Base-by-base conservation (phyloP, 2,888 invertebrate species). In the Trissolcus brochymenae region DNA sequence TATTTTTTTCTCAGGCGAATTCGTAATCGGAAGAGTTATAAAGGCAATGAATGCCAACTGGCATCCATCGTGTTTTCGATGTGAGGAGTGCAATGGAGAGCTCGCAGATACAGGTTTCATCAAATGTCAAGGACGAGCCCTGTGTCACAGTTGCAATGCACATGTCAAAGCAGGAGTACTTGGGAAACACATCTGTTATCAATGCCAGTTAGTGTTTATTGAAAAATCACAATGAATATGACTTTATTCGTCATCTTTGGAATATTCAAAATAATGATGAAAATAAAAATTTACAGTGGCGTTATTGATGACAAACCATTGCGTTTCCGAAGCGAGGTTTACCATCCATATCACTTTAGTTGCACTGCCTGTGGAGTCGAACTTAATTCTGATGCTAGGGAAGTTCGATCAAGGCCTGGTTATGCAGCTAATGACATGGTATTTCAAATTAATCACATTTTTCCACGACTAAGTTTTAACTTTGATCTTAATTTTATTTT, bases 41-140 rank as follows among this genome's bases (percentile, higher is more conserved):
- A 99, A 99, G 90, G 99, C 99, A 0, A 98, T 99, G 98, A 98
- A 98, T 86, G 94, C 96, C 40, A 98, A 96, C 89, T 99, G 99
- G 99, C 99, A 99, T 91, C 98, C 99, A 1, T 93, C 94, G 76
- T 99, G 99, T 89, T 99, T 99, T 92, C 94, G 96, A 19, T 99
- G 99, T 87, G 96, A 98, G 88, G 93, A 97, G 89, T 99, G 99
- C 89, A 92, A 92, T 82, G 93, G 94, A 75, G 96, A 97, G 88
- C 91, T 99, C 81, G 98, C 99, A 0, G 99, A 99, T 90, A 94
- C 95, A 59, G 99, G 99, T 13, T 99, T 99, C 89, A 97, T 99
- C 83, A 96, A 97, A 86, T 95, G 96, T 87, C 95, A 94, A 75
- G 94, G 93, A 65, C 91, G 93, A 90, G 92, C 95, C 87, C 89